These are phyloP conservation scores for Heteromurus nitidus DNA, from an alignment of 2,888 invertebrate species.

Conservation along the genomic window DNA sequence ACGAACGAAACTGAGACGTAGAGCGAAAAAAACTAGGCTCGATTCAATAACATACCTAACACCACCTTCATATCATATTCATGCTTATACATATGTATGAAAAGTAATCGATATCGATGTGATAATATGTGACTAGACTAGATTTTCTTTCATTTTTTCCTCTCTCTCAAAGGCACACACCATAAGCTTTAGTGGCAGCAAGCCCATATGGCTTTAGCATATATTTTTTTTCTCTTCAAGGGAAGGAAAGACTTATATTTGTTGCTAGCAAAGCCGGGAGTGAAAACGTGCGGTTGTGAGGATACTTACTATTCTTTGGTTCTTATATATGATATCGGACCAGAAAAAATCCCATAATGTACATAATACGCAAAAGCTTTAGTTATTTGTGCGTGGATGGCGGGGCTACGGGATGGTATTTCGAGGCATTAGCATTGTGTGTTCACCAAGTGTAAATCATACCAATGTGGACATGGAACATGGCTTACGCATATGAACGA, in stretches of 20 bases:
- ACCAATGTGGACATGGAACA: not conserved
- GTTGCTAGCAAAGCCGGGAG: not conserved
- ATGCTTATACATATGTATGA: slow-evolving; percentile 50
- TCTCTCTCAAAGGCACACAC: not conserved
- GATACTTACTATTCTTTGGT: no score
- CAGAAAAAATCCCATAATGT: no score
- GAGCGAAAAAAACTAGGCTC: not conserved
- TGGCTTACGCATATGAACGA: no score
- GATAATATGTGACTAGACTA: slow-evolving; percentile 38
- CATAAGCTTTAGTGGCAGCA: not conserved
- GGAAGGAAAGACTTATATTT: not conserved
- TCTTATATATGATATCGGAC: no score
- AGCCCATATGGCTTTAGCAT: not conserved
- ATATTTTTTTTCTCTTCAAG: not conserved
- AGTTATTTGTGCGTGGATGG: not conserved
- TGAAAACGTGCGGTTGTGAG: not conserved
- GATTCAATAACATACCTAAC: not conserved
- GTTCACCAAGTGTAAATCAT: slow-evolving; percentile 34
- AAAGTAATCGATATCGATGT: slow-evolving; percentile 35
- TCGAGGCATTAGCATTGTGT: slow-evolving; percentile 20
- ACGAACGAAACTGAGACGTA: not conserved
- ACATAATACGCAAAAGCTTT: no score
- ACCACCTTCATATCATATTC: slow-evolving; percentile 33
- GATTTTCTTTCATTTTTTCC: slow-evolving; percentile 16
- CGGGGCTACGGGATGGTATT: not conserved